Percentiles rank a stretch among this genome's conserved stretches.
Conservation (phyloP, 2,888 invertebrate genomes). For the Congeria kusceri region DNA sequence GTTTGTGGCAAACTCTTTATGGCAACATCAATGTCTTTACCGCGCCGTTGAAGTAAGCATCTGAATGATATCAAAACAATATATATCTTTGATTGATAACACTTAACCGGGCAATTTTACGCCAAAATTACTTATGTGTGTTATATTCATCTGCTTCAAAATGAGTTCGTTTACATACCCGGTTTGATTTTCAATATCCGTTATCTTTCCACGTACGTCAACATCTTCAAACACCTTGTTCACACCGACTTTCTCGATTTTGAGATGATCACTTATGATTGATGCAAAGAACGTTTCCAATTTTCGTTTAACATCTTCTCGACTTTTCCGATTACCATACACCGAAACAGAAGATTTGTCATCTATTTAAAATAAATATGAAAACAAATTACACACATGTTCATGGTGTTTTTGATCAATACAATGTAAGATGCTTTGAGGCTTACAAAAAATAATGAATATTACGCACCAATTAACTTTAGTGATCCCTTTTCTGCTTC, state of each 20-base stretch:
- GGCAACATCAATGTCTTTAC: too few species aligned
- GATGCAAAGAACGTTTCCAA: constrained; percentile 12
- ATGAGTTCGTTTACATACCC: constrained; percentile 17
- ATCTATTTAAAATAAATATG: neutral
- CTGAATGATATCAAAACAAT: too few species aligned
- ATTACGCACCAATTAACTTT: constrained; percentile 13
- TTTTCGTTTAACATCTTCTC: constrained; percentile 10
- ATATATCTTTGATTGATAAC: too few species aligned
- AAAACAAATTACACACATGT: neutral
- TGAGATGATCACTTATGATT: constrained; percentile 17
- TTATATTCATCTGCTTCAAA: too few species aligned
- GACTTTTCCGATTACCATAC: constrained; percentile 28
- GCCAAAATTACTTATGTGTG: too few species aligned
- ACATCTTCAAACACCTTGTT: constrained; percentile 31
- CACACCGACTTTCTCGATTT: constrained; percentile 37
- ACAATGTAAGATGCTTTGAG: neutral
- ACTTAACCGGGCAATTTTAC: too few species aligned
- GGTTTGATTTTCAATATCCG: constrained; percentile 41
- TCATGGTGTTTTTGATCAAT: too few species aligned
- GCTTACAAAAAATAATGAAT: neutral
- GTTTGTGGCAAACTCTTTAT: too few species aligned
- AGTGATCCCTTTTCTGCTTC: constrained; percentile 4
- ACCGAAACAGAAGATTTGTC: constrained; percentile 9
- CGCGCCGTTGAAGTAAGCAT: too few species aligned
- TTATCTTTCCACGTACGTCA: constrained; percentile 34